Conservation (phyloP, 2,113 vertebrate species). For the Notothenia coriiceps region DNA sequence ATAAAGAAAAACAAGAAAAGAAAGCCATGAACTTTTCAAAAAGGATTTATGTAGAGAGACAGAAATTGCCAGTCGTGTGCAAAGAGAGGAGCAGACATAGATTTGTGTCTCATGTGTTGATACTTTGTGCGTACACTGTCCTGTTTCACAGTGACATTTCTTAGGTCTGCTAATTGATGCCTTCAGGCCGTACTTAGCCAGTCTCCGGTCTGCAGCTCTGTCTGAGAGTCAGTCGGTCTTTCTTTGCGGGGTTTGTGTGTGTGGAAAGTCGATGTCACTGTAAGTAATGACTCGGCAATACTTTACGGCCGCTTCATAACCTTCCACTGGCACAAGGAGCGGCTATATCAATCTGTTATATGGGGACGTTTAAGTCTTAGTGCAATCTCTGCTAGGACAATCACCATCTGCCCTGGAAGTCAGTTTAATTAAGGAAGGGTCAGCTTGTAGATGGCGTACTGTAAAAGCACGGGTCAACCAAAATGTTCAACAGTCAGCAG, state of each 20-base stretch:
- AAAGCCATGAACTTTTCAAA: neutral
- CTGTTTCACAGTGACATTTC: constrained; percentile 39
- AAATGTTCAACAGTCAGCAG: constrained; percentile 33
- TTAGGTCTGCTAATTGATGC: constrained; percentile 29
- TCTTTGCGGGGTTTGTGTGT: constrained; percentile 1
- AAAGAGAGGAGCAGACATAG: neutral
- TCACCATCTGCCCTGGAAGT: constrained; percentile 41
- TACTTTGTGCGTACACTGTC: constrained; percentile 28
- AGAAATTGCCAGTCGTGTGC: constrained; percentile 9
- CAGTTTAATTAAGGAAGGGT: constrained; percentile 59
- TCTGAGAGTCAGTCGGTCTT: neutral
- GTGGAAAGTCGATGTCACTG: constrained; percentile 18
- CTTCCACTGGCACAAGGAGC: constrained; percentile 83
- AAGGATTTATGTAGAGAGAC: neutral
- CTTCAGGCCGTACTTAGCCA: constrained; percentile 4
- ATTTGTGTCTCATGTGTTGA: constrained; percentile 31
- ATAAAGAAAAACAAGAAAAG: constrained; percentile 1
- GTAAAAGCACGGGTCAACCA: constrained; percentile 21
- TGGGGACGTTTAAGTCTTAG: constrained; percentile 80
- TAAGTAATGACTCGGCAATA: constrained; percentile 56
- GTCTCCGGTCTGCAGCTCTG: constrained; percentile 13
- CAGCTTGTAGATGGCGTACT: constrained; percentile 34
- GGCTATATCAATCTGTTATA: constrained; percentile 82
- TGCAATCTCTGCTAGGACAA: constrained; percentile 56
- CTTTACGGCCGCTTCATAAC: constrained; percentile 74